phyloP scores from a whole-genome alignment of 2,888 invertebrate species.

The Tetranychus truncatus region DNA sequence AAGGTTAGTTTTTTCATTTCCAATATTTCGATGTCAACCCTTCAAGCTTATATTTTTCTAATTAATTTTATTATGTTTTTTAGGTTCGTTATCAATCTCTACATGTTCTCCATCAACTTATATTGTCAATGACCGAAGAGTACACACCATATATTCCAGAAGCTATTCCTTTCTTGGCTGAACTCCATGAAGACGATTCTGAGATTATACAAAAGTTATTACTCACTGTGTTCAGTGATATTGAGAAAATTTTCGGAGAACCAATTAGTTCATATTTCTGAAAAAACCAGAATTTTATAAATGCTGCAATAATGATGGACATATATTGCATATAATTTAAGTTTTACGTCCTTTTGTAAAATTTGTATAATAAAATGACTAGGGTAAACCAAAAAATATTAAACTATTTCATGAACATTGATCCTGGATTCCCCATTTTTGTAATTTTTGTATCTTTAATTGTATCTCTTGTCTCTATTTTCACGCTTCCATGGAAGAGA shows the following conservation, averaged over 20 bases:
- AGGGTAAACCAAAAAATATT: too few species aligned
- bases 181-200: conserved; percentile 53
- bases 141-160: conserved; percentile 74
- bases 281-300: background rate
- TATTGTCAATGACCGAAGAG: conserved; percentile 64
- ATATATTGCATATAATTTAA: too few species aligned
- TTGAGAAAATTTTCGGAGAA: conserved; percentile 72
- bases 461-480: too few species aligned
- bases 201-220: conserved; percentile 15
- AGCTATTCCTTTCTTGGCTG: conserved; percentile 79
- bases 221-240: conserved; percentile 49
- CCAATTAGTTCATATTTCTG: conserved; percentile 49
- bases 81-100: conserved; percentile 48
- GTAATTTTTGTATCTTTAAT: too few species aligned
- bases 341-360: too few species aligned
- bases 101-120: conserved; percentile 54
- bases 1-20: conserved; percentile 38
- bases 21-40: background rate
- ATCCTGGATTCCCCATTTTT: too few species aligned
- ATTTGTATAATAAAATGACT: too few species aligned
- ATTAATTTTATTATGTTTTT: conserved; percentile 16
- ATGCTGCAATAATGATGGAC: too few species aligned
- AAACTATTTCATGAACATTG: too few species aligned
- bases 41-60: background rate
- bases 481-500: too few species aligned